phyloP scores from a whole-genome alignment of 1,140 invertebrate species.

The Penaeus indicus region DNA sequence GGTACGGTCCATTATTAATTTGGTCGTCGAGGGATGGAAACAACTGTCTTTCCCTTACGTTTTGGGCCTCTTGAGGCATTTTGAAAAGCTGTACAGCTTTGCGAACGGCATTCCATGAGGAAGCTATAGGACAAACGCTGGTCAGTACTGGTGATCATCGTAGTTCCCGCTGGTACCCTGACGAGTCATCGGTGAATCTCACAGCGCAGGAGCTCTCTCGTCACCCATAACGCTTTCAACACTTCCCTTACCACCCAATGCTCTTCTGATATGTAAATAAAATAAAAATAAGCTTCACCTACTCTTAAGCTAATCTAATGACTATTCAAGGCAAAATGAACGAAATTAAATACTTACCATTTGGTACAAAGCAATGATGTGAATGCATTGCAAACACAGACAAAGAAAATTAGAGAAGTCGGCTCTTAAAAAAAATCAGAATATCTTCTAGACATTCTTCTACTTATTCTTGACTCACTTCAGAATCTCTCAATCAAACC shows the following conservation, averaged over 20 bases:
- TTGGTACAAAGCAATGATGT: not conserved
- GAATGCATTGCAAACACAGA: not conserved
- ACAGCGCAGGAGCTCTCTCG: slow-evolving; percentile 48
- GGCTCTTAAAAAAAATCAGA: slow-evolving; percentile 30
- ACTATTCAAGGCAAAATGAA: slow-evolving; percentile 31
- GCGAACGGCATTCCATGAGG: slow-evolving; percentile 36
- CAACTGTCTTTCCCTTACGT: not conserved
- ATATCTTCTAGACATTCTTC: not conserved
- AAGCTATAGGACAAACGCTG: slow-evolving; percentile 40
- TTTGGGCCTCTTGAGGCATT: slow-evolving; percentile 18
- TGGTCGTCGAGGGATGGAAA: not conserved
- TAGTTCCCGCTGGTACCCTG: slow-evolving; percentile 41
- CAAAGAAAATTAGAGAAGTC: no score
- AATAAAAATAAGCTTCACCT: slow-evolving; percentile 59
- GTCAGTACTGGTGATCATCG: slow-evolving; percentile 52
- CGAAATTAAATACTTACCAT: slow-evolving; percentile 40
- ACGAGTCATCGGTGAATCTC: slow-evolving; percentile 36
- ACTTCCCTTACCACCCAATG: slow-evolving; percentile 63
- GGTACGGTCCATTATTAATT: not conserved
- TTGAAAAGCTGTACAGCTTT: slow-evolving; percentile 17
- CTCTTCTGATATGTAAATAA: slow-evolving; percentile 61
- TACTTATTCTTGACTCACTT: slow-evolving; percentile 2
- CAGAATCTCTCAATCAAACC: not conserved
- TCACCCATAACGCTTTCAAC: slow-evolving; percentile 56
- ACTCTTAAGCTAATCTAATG: slow-evolving; percentile 37